Evolutionary conservation across 2,113 vertebrate genomes (phyloP).

Genomic region (Buteo buteo): DNA sequence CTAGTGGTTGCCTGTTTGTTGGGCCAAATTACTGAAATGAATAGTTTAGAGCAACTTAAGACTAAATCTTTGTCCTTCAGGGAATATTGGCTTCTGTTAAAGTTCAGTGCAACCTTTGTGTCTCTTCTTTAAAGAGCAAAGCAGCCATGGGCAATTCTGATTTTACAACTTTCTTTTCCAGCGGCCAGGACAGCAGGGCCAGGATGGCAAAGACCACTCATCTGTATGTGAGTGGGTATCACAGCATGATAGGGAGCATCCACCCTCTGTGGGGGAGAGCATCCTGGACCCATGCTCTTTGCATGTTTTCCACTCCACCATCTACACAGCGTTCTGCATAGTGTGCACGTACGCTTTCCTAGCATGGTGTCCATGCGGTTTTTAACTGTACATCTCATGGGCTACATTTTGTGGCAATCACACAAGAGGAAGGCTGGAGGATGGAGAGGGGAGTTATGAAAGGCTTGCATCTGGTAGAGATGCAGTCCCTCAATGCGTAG

Average conservation of each 20-base stretch:
- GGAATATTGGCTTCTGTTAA: neutral
- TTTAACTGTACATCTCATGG: neutral
- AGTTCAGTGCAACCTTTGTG: neutral
- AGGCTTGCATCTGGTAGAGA: neutral
- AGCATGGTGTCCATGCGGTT: neutral
- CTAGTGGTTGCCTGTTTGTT: neutral
- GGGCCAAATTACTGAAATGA: neutral
- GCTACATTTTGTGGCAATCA: neutral
- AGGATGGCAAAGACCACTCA: fast-evolving
- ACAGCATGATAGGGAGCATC: neutral
- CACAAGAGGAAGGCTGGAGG: neutral
- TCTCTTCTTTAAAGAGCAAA: neutral
- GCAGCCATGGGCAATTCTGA: neutral
- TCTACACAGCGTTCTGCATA: neutral
- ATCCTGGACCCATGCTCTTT: neutral
- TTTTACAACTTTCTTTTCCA: neutral
- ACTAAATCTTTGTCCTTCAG: neutral
- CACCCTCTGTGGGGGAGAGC: neutral
- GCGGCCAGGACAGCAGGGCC: neutral
- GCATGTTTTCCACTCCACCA: neutral
- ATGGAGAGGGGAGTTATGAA: neutral
- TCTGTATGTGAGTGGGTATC: neutral
- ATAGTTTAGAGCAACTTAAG: neutral
- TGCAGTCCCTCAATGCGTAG: fast-evolving
- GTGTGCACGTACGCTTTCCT: fast-evolving